phyloP scores from a whole-genome alignment of 2,888 invertebrate species.

The Coecobrya sp. region DNA sequence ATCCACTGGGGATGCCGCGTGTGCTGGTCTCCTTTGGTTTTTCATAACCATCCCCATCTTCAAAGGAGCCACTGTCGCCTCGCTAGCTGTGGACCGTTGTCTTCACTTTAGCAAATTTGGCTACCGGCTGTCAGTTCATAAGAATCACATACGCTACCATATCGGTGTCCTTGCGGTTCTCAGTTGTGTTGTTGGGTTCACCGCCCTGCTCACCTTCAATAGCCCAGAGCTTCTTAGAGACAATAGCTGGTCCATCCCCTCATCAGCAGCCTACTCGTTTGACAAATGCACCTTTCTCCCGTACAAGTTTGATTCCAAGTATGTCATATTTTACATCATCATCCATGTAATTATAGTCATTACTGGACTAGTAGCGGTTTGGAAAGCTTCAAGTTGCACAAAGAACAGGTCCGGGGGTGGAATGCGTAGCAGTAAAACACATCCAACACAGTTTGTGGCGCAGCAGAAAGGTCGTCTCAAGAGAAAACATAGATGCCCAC shows the following conservation, averaged over 20 bases:
- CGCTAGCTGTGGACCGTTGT: conserved; percentile 83
- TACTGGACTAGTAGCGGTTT: conserved; percentile 80
- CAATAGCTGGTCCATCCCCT: conserved; percentile 76
- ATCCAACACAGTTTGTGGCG: conserved; percentile 51
- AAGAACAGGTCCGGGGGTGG: conserved; percentile 19
- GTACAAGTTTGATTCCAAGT: conserved; percentile 84
- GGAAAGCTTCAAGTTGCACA: conserved; percentile 77
- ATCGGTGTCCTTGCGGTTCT: conserved; percentile 82
- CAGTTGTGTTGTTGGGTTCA: conserved; percentile 82
- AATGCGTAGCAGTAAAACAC: background rate
- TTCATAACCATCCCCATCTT: conserved; percentile 83
- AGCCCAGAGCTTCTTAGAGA: conserved; percentile 82
- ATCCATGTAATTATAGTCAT: conserved; percentile 83
- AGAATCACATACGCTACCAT: conserved; percentile 83
- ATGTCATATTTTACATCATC: conserved; percentile 83
- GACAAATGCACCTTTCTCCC: conserved; percentile 85
- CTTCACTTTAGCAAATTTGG: conserved; percentile 81
- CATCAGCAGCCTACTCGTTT: conserved; percentile 79
- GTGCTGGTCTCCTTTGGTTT: conserved; percentile 84
- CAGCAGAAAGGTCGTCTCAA: conserved; percentile 64
- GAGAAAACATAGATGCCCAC: conserved; percentile 69
- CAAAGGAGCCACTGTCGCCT: conserved; percentile 83
- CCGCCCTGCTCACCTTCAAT: conserved; percentile 83
- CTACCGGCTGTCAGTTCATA: conserved; percentile 82
- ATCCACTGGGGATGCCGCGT: conserved; percentile 82